These are phyloP conservation scores for Cranoglanis bouderius DNA, from an alignment of 2,113 vertebrate species.

Conservation along the genomic window DNA sequence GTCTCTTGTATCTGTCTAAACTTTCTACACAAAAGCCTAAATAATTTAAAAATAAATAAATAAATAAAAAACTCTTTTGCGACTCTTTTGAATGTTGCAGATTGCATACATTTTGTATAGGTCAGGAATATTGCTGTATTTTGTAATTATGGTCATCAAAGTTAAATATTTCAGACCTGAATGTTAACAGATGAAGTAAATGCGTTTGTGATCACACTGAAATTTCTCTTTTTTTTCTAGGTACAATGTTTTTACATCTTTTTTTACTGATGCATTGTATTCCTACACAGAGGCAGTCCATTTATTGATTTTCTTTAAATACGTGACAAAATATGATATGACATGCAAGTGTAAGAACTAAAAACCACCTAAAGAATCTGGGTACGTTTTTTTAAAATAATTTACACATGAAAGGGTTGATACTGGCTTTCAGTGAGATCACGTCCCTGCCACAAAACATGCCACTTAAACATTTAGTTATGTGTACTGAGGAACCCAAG, in stretches of 20 bases:
- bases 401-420: background rate
- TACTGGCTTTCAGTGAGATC: background rate
- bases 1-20: background rate
- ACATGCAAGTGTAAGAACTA: too few species aligned
- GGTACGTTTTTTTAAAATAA: background rate
- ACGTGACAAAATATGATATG: too few species aligned
- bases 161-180: background rate
- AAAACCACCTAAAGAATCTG: background rate
- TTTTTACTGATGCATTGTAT: background rate
- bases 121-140: background rate
- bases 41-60: background rate
- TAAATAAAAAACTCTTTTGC: background rate
- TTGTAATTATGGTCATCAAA: background rate
- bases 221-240: too few species aligned
- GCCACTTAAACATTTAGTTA: background rate
- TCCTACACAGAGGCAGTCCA: background rate
- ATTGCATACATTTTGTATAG: background rate
- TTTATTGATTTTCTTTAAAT: background rate
- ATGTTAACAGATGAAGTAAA: background rate
- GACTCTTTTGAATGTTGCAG: background rate
- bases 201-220: background rate
- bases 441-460: background rate
- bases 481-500: background rate
- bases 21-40: background rate
- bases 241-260: too few species aligned